Percentiles rank a stretch among this genome's conserved stretches.
Evolutionary conservation across 2,113 vertebrate species (phyloP).

Genomic region (Entomyzon cyanotis): DNA sequence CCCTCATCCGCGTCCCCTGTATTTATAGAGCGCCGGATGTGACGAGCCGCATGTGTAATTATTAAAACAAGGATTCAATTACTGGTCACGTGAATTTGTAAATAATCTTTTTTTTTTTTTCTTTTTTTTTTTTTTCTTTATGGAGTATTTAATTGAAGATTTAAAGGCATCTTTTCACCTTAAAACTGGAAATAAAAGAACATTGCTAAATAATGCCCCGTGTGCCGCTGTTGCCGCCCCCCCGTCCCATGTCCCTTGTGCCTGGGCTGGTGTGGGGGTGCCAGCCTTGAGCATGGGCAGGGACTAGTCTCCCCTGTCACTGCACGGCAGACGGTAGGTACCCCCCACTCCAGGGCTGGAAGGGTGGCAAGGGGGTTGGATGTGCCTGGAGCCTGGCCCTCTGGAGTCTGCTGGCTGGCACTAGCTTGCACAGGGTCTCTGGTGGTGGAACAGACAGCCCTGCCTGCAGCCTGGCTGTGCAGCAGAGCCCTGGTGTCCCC

Average conservation of each 20-base stretch:
- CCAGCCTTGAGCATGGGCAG: not conserved
- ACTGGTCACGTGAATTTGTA: slow-evolving; percentile 86
- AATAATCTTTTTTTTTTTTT: slow-evolving; percentile 75
- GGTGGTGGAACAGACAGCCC: not conserved
- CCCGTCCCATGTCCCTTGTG: not conserved
- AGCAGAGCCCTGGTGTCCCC: not conserved
- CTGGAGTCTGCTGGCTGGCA: fast-evolving
- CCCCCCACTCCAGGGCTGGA: not conserved
- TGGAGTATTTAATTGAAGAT: slow-evolving; percentile 92
- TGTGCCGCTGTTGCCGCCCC: slow-evolving; percentile 56
- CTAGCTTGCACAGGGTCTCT: not conserved
- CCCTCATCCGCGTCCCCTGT: slow-evolving; percentile 73
- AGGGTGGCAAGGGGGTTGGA: not conserved
- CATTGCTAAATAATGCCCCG: slow-evolving; percentile 69
- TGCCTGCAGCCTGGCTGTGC: not conserved
- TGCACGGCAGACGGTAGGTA: not conserved
- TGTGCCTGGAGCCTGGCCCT: not conserved
- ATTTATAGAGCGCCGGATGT: slow-evolving; percentile 85
- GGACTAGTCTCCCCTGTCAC: not conserved
- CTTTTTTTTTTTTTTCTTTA: slow-evolving; percentile 80
- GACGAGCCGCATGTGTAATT: slow-evolving; percentile 83
- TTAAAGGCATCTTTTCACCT: slow-evolving; percentile 88
- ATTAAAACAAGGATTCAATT: slow-evolving; percentile 82
- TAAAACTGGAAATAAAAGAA: slow-evolving; percentile 86
- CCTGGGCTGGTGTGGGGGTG: not conserved